Conservation (phyloP, 1,140 invertebrate genomes). For the Helicoverpa zea region DNA sequence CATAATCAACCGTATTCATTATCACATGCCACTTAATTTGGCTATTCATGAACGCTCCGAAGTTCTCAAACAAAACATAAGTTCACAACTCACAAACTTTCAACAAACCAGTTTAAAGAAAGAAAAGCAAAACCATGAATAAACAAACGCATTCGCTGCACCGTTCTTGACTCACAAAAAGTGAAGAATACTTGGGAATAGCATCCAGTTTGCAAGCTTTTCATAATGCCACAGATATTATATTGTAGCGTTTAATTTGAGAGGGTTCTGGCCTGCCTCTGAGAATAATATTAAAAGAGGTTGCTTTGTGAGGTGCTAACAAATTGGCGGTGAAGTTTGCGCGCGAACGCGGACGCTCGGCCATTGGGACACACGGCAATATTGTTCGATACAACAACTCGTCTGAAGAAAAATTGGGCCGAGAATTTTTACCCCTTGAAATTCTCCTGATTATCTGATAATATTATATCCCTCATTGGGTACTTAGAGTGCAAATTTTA, state of each 20-base stretch:
- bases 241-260: constrained; percentile 74
- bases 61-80: too few species aligned
- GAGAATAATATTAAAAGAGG: constrained; percentile 77
- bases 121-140: background rate
- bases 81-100: background rate
- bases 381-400: background rate
- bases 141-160: constrained; percentile 38
- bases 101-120: background rate
- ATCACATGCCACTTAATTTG: too few species aligned
- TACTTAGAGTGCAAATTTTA: too few species aligned
- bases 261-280: constrained; percentile 54
- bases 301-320: constrained; percentile 77
- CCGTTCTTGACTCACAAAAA: constrained; percentile 34
- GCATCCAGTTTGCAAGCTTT: constrained; percentile 49
- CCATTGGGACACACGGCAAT: constrained; percentile 10
- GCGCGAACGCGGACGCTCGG: constrained; percentile 49
- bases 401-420: too few species aligned
- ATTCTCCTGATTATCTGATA: too few species aligned
- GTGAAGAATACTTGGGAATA: constrained; percentile 18
- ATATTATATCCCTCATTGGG: too few species aligned
- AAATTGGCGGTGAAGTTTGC: constrained; percentile 72
- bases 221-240: constrained; percentile 57
- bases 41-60: too few species aligned
- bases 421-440: too few species aligned
- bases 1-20: too few species aligned